A percentile compares a stretch with the other conserved stretches of the same genome.
Evolutionary conservation across 2,113 vertebrate genomes (phyloP).

Genomic region (Zingel zingel): DNA sequence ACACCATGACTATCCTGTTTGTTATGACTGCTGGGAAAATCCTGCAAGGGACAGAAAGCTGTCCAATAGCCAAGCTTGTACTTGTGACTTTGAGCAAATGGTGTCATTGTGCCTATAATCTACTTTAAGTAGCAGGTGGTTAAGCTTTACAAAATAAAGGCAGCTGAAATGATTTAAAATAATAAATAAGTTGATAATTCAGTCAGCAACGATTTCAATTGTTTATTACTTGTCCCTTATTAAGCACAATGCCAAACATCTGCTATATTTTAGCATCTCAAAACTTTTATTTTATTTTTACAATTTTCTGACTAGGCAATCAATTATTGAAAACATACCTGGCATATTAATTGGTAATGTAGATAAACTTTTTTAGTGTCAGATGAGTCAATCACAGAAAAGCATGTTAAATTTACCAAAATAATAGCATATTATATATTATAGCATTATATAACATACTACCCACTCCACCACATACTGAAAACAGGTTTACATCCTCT

Average conservation of each 20-base stretch:
- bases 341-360: neutral
- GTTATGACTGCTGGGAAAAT: slow-evolving; percentile 34
- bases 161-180: neutral
- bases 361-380: neutral
- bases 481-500: neutral
- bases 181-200: neutral
- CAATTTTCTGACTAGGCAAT: neutral
- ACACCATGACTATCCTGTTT: slow-evolving; percentile 10
- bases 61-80: neutral
- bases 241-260: neutral
- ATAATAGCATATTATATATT: neutral
- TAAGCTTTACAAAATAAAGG: neutral
- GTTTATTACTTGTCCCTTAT: neutral
- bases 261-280: neutral
- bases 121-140: neutral
- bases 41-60: slow-evolving; percentile 15
- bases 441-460: too few relatives aligned
- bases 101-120: neutral
- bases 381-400: neutral
- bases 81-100: neutral
- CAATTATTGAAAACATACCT: neutral
- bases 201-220: neutral
- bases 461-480: neutral
- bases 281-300: neutral
- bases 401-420: neutral